These are phyloP conservation scores for Ciona savignyi DNA, from an alignment of 23 tunicate species.

Conservation along the genomic window DNA sequence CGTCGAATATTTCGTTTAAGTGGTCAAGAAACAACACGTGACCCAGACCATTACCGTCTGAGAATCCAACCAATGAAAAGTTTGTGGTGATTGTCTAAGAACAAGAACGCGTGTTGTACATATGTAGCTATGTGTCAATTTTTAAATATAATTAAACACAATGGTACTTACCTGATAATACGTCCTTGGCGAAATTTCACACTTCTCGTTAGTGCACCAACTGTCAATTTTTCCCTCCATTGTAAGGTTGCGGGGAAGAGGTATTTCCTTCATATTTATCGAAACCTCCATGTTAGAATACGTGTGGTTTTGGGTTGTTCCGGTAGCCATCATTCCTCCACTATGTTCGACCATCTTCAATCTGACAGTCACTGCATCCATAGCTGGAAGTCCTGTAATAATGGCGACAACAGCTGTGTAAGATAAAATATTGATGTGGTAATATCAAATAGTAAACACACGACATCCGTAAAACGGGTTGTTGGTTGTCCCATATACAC, in stretches of 20 bases:
- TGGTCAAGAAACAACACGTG: slow-evolving; percentile 34
- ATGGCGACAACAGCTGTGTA: no score
- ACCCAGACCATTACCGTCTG: slow-evolving; percentile 32
- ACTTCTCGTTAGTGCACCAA: slow-evolving; percentile 53
- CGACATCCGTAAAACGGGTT: no score
- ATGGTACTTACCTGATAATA: slow-evolving; percentile 75
- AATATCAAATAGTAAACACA: no score
- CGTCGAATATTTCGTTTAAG: no score
- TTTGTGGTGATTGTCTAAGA: slow-evolving; percentile 32
- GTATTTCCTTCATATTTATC: slow-evolving; percentile 10
- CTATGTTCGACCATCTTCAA: no score
- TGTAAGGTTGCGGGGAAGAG: slow-evolving; percentile 9
- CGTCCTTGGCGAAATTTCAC: slow-evolving; percentile 67
- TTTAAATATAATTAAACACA: no score
- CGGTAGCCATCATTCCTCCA: slow-evolving; percentile 3
- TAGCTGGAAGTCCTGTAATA: no score
- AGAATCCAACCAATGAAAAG: slow-evolving; percentile 31
- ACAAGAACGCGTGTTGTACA: no score
- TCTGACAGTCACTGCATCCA: no score
- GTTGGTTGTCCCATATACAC: no score
- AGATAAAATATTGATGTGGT: no score
- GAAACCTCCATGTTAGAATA: background rate
- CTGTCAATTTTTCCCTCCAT: slow-evolving; percentile 32
- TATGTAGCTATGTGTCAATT: no score
- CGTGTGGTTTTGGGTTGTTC: background rate